These are phyloP conservation scores for Hesperophylax magnus DNA, from an alignment of 1,140 invertebrate species.

Conservation along the genomic window DNA sequence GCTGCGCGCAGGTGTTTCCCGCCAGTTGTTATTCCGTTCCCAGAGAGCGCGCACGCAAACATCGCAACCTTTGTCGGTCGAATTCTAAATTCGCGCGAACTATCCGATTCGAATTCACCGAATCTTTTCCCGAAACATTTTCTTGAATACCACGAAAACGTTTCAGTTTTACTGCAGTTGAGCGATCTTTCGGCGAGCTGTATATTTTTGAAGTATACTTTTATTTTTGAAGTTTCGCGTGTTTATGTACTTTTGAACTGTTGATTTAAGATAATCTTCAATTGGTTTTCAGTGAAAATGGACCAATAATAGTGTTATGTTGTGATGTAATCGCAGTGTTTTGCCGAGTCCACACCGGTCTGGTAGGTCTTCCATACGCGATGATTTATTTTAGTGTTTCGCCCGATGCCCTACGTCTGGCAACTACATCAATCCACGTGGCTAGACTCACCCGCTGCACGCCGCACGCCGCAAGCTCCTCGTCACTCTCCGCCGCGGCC, in stretches of 20 bases:
- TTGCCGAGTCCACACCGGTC: slow-evolving; percentile 31
- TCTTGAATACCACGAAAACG: neutral
- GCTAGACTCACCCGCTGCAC: neutral
- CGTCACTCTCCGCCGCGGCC: no score
- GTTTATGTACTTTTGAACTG: slow-evolving; percentile 34
- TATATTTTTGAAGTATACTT: slow-evolving; percentile 11
- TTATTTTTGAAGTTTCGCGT: slow-evolving; percentile 7
- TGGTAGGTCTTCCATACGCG: slow-evolving; percentile 18
- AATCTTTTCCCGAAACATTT: neutral
- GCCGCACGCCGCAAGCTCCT: no score
- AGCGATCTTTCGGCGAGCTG: neutral
- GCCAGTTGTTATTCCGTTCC: slow-evolving; percentile 4
- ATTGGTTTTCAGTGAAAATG: slow-evolving; percentile 41
- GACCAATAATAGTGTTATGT: slow-evolving; percentile 36
- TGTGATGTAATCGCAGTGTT: slow-evolving; percentile 56
- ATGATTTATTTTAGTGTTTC: slow-evolving; percentile 55
- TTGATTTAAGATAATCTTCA: slow-evolving; percentile 23
- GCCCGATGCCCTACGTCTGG: slow-evolving; percentile 4
- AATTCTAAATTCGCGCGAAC: neutral
- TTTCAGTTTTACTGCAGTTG: neutral
- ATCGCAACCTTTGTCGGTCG: slow-evolving; percentile 23
- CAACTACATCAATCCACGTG: slow-evolving; percentile 47
- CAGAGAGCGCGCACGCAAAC: slow-evolving; percentile 35
- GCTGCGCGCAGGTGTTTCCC: slow-evolving; percentile 42
- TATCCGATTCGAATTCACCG: neutral